phyloP scores from a whole-genome alignment of 2,888 invertebrate genomes.

The Gonocerus acuteangulatus region DNA sequence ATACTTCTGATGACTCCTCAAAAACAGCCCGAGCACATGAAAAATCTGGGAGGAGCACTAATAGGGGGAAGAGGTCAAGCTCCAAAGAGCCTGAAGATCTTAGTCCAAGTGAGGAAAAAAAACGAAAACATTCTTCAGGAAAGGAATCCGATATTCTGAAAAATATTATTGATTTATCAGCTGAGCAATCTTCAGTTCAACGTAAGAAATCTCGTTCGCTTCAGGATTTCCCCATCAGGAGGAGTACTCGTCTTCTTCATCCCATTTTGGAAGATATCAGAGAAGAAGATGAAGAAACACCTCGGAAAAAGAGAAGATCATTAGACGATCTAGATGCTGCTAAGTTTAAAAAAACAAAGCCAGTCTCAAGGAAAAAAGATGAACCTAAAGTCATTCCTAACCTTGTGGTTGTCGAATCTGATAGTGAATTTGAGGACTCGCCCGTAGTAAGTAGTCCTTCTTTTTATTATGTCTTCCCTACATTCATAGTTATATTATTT shows the following conservation, averaged over 20 bases:
- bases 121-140: not conserved
- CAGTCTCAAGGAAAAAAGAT: too few species aligned
- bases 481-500: not conserved
- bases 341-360: too few species aligned
- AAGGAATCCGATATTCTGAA: not conserved
- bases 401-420: slow-evolving; percentile 7
- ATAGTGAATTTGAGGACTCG: not conserved
- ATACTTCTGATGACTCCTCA: too few species aligned
- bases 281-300: slow-evolving; percentile 4
- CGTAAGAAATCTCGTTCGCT: slow-evolving; percentile 10
- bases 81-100: too few species aligned
- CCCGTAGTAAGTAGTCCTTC: slow-evolving; percentile 1
- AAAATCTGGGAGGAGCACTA: too few species aligned
- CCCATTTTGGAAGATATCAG: slow-evolving; percentile 12
- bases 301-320: slow-evolving; percentile 5
- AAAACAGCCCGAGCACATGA: too few species aligned
- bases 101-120: too few species aligned
- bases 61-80: too few species aligned
- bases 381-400: not conserved
- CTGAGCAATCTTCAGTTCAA: not conserved
- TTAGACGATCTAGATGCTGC: slow-evolving; percentile 3
- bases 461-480: not conserved
- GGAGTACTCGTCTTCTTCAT: slow-evolving; percentile 7
- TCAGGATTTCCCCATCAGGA: slow-evolving; percentile 12
- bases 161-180: not conserved